phyloP scores from a whole-genome alignment of 2,113 vertebrate genomes.

The Hylia prasina region DNA sequence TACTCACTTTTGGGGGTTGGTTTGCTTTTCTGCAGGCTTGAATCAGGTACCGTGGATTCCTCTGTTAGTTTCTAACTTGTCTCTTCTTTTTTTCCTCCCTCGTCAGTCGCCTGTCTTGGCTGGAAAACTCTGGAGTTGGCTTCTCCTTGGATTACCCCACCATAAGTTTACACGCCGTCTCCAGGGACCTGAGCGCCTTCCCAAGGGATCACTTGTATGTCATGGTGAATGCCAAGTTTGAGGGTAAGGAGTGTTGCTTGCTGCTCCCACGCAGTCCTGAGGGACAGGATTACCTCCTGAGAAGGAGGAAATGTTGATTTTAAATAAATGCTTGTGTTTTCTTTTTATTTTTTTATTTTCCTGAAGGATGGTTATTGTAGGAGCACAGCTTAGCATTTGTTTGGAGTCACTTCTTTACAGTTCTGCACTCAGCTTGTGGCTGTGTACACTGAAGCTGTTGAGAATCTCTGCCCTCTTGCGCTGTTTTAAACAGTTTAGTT shows the following conservation, averaged over 20 bases:
- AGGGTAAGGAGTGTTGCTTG: conserved; percentile 53
- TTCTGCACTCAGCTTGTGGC: background rate
- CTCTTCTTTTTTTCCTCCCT: background rate
- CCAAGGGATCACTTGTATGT: conserved; percentile 93
- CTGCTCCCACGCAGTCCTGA: rapidly evolving
- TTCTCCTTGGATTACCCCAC: conserved; percentile 93
- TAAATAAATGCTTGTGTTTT: background rate
- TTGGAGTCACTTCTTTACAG: background rate
- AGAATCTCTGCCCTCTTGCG: background rate
- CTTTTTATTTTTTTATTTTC: background rate
- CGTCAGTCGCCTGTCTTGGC: conserved; percentile 87
- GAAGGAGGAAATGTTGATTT: background rate
- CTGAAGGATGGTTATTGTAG: background rate
- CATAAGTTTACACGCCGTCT: conserved; percentile 93
- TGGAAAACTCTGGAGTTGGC: conserved; percentile 86
- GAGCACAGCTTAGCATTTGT: background rate
- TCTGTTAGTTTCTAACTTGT: background rate
- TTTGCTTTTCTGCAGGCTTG: background rate
- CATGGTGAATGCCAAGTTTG: conserved; percentile 91
- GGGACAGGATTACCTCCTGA: background rate
- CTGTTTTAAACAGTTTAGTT: background rate
- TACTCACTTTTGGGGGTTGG: too few relatives aligned
- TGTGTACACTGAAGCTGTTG: background rate
- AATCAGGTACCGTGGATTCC: background rate
- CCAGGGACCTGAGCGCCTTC: conserved; percentile 84